Evolutionary conservation across 1,140 invertebrate genomes (phyloP), one percentile per base, ranked within the genome.

Genomic region (Watersipora subatra): DNA sequence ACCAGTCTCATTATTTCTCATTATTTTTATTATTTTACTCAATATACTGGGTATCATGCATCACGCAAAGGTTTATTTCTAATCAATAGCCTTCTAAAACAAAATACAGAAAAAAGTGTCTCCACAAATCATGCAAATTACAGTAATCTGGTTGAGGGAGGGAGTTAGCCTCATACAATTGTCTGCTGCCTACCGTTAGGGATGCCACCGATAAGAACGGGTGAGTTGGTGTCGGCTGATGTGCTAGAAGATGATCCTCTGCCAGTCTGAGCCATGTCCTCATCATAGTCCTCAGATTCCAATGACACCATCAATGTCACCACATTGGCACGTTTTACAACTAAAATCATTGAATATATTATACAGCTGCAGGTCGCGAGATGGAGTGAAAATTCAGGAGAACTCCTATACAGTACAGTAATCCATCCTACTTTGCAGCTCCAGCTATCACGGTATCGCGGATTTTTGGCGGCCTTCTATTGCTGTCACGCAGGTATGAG

Each of bases 191-290:
- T 2, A 57, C 19, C 20, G 28, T 67, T 69, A 20, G 87, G 86
- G 77, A 94, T 87, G 0, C 93, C 92, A 30, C 94, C 94, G 70
- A 97, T 83, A 76, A 88, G 97, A 1, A 98, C 78, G 0, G 91
- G 87, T 70, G 91, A 86, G 28, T 86, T 87, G 0, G 92, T 93
- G 67, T 90, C 86, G 0, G 90, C 89, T 1, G 85, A 84, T 0
- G 83, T 82, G 1, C 84, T 82, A 57, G 84, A 85, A 57, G 83
- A 83, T 30, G 77, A 75, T 19, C 89, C 88, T n/a, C 88, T 83
- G 2, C 85, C 84, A 3, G 87, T 80, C 63, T 86, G 76, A 1
- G 85, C 81, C 2, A 65, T 82, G 46, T 88, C 87, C 76, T 95
- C 90, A 46, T 7, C 34, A 7, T 7, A n/a, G 7, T 7, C 7